phyloP scores from a whole-genome alignment of 2,113 vertebrate species.

The Pionites leucogaster region DNA sequence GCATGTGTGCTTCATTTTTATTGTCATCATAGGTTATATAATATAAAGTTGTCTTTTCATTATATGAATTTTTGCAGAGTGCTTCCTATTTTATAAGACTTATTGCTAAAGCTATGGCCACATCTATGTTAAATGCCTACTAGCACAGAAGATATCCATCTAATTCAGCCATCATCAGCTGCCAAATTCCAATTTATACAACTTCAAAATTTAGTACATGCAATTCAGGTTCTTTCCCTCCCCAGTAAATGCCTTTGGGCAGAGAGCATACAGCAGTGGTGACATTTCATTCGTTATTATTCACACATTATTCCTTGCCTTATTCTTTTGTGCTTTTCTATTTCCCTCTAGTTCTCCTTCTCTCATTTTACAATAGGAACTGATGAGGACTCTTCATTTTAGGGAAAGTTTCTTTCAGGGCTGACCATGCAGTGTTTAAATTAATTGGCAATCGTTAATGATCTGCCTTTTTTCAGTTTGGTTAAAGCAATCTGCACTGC shows the following conservation, averaged over 20 bases:
- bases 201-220: slow-evolving; percentile 4
- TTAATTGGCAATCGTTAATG: slow-evolving; percentile 53
- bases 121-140: slow-evolving; percentile 18
- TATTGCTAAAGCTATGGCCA: background rate
- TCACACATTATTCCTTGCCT: background rate
- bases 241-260: background rate
- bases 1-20: background rate
- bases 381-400: slow-evolving; percentile 29
- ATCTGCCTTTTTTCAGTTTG: background rate
- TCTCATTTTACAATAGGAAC: background rate
- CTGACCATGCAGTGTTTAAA: background rate
- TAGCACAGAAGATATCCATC: background rate
- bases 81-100: background rate
- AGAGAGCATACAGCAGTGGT: background rate
- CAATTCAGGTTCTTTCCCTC: background rate
- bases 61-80: background rate
- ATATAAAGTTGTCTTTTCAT: slow-evolving; percentile 9
- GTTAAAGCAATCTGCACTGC: slow-evolving; percentile 18
- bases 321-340: background rate
- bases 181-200: slow-evolving; percentile 12
- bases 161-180: slow-evolving; percentile 25
- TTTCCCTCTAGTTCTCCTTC: background rate
- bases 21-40: background rate
- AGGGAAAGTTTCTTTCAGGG: background rate
- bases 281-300: slow-evolving; percentile 37